A percentile compares a stretch with the other conserved stretches of the same genome.
These are phyloP conservation scores for Oxystoma pomonae DNA, from an alignment of 2,888 invertebrate genomes.

Conservation along the genomic window DNA sequence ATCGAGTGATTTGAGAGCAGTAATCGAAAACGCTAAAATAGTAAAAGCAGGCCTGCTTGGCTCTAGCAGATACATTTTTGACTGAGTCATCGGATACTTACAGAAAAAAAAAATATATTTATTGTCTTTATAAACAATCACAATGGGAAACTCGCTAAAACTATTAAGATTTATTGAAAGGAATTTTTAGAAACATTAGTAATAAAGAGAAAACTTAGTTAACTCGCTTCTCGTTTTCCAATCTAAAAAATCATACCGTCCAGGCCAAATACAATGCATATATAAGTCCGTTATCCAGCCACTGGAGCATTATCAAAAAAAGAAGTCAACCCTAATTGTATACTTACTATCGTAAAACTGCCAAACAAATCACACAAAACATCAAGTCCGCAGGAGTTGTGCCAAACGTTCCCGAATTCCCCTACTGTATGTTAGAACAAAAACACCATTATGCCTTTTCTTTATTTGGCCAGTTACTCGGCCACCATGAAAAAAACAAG, in stretches of 20 bases:
- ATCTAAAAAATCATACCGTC: background rate
- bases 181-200: too few species aligned
- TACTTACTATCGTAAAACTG: constrained; percentile 1
- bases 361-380: background rate
- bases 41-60: too few species aligned
- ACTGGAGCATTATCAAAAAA: background rate
- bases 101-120: too few species aligned
- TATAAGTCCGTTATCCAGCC: background rate
- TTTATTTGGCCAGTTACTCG: constrained; percentile 1
- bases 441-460: background rate
- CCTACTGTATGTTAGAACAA: background rate
- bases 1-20: too few species aligned
- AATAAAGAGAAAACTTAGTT: too few species aligned
- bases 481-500: background rate
- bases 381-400: background rate
- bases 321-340: constrained; percentile 1
- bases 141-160: too few species aligned
- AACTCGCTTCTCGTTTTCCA: background rate
- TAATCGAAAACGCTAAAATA: too few species aligned
- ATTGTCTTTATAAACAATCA: too few species aligned
- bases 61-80: too few species aligned
- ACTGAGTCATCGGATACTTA: too few species aligned
- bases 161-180: too few species aligned
- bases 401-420: background rate
- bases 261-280: background rate